Evolutionary conservation across 2,888 invertebrate genomes (phyloP).

Genomic region (Automeris io): DNA sequence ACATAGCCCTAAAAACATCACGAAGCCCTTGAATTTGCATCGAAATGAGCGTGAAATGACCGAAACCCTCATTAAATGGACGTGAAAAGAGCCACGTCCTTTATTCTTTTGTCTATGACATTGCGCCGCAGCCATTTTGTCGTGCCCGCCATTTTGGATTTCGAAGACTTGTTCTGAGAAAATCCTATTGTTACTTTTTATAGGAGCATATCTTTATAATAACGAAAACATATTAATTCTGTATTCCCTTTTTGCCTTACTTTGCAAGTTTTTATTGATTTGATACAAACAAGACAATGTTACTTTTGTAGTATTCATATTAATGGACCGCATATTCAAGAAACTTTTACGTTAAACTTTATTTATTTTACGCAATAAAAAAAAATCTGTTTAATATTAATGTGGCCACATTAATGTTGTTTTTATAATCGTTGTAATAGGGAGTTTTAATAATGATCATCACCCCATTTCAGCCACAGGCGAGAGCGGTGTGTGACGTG

Average conservation of each 20-base stretch:
- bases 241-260: constrained; percentile 4
- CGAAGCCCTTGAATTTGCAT: constrained; percentile 69
- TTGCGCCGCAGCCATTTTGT: constrained; percentile 43
- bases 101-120: constrained; percentile 64
- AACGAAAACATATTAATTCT: constrained; percentile 14
- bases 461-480: too few relatives aligned
- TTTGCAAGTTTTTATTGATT: not conserved
- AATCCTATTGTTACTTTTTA: constrained; percentile 26
- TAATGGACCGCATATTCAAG: too few relatives aligned
- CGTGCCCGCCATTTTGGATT: constrained; percentile 44
- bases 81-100: constrained; percentile 42
- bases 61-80: constrained; percentile 59
- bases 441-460: too few relatives aligned
- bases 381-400: too few relatives aligned
- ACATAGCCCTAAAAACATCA: constrained; percentile 62
- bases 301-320: too few relatives aligned
- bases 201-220: not conserved
- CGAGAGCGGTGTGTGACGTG: too few relatives aligned
- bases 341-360: too few relatives aligned
- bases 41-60: constrained; percentile 68
- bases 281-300: not conserved
- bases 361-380: too few relatives aligned
- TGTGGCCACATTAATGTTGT: too few relatives aligned
- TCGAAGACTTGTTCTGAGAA: constrained; percentile 47
- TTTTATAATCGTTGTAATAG: too few relatives aligned